These are phyloP conservation scores for Hydrozoanthus tunicans DNA, from an alignment of 64 coral and sea anemone species.

Conservation along the genomic window DNA sequence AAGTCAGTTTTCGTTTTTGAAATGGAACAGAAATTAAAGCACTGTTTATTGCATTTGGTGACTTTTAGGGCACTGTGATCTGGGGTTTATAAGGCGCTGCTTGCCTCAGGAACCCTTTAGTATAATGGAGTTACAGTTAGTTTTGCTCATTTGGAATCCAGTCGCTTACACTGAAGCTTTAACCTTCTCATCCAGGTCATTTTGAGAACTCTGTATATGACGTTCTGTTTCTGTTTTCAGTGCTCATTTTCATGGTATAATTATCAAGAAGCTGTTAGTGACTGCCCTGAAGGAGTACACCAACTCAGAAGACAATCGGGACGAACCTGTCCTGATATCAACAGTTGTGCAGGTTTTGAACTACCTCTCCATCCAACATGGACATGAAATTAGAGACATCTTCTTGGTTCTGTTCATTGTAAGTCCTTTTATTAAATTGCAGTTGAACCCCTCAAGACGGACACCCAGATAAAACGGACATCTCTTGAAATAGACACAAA, in stretches of 20 bases:
- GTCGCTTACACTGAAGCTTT: too few species aligned
- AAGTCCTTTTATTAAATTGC: not conserved
- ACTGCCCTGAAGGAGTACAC: conserved; percentile 89
- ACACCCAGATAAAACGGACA: not conserved
- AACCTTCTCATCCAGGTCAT: not conserved
- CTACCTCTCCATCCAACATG: conserved; percentile 83
- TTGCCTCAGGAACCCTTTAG: too few species aligned
- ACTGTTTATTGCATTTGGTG: too few species aligned
- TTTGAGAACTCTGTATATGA: not conserved
- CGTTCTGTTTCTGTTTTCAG: conserved; percentile 35
- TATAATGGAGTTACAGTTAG: too few species aligned
- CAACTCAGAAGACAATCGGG: conserved; percentile 39
- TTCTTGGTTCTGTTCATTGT: conserved; percentile 84
- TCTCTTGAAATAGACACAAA: not conserved
- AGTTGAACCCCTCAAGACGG: not conserved
- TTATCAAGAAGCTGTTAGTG: conserved; percentile 82
- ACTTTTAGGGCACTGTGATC: too few species aligned
- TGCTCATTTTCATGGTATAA: conserved; percentile 80
- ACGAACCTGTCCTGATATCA: conserved; percentile 76
- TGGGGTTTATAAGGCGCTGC: too few species aligned
- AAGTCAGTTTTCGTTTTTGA: too few species aligned
- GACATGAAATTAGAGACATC: conserved; percentile 76
- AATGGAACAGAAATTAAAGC: too few species aligned
- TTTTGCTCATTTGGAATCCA: too few species aligned
- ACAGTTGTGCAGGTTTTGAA: conserved; percentile 82